Percentiles rank a stretch among this genome's conserved stretches.
Conservation (phyloP, 37 sponge, comb jelly and placozoan genomes). For the Diacarnus erythraeanus region DNA sequence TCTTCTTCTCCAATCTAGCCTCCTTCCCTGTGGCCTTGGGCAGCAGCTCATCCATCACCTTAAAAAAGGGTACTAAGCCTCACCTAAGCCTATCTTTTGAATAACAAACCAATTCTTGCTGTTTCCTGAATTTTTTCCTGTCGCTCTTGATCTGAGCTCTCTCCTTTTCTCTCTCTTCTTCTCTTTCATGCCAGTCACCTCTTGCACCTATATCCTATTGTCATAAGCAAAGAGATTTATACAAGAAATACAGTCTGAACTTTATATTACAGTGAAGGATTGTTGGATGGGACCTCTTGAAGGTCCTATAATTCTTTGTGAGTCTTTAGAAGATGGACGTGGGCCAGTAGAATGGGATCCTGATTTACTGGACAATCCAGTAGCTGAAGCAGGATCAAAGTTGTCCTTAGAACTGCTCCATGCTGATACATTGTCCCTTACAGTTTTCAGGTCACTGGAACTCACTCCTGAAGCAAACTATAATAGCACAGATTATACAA, state of each 20-base stretch:
- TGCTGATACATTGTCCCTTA: conserved; percentile 54
- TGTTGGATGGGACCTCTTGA: conserved; percentile 12
- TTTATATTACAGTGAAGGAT: neutral
- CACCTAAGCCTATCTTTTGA: neutral
- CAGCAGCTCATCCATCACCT: conserved; percentile 87
- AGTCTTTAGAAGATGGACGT: neutral
- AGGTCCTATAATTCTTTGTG: conserved; percentile 36
- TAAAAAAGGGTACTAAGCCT: neutral
- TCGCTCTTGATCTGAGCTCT: conserved; percentile 15
- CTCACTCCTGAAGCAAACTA: conserved; percentile 31
- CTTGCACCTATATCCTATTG: neutral
- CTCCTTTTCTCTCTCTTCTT: conserved; percentile 39
- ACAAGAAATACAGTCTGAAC: neutral
- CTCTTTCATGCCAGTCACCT: conserved; percentile 13
- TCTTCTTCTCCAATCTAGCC: conserved; percentile 80
- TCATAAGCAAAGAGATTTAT: neutral
- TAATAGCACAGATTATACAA: neutral
- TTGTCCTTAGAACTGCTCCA: conserved; percentile 30
- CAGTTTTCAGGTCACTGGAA: conserved; percentile 19
- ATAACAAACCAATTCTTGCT: conserved; percentile 48
- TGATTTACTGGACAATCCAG: neutral
- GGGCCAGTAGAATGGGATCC: neutral
- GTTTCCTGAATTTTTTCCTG: conserved; percentile 53
- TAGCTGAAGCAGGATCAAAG: neutral
- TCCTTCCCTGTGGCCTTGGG: conserved; percentile 86